These are phyloP conservation scores for Whitmania pigra DNA, from an alignment of 1,140 invertebrate genomes.

Conservation along the genomic window DNA sequence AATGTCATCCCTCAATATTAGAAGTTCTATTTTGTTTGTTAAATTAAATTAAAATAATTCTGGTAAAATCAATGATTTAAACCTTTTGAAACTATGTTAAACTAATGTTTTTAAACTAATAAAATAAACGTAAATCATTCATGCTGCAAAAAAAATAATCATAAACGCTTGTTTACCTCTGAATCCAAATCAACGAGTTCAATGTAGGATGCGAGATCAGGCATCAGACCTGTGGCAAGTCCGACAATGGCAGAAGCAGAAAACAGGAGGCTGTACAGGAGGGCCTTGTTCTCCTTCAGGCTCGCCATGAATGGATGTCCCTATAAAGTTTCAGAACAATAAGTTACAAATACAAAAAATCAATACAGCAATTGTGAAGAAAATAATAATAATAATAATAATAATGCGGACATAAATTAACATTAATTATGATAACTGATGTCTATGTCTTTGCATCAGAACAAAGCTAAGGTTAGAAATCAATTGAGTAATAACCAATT, in stretches of 20 bases:
- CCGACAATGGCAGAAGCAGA: constrained; percentile 40
- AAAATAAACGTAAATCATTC: neutral
- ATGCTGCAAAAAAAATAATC: neutral
- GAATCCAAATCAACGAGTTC: constrained; percentile 43
- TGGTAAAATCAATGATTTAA: no score
- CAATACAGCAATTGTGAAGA: no score
- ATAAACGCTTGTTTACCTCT: constrained; percentile 32
- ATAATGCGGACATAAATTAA: neutral
- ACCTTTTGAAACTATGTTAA: neutral
- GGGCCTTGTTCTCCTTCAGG: constrained; percentile 72
- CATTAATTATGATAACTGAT: neutral
- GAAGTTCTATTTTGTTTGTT: no score
- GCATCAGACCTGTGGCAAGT: constrained; percentile 41
- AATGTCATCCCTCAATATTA: no score
- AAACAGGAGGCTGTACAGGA: constrained; percentile 68
- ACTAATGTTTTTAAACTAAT: neutral
- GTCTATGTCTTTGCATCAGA: neutral
- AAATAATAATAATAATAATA: neutral
- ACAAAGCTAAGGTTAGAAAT: neutral
- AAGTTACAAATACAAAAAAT: no score
- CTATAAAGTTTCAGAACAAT: constrained; percentile 46
- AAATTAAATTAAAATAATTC: no score
- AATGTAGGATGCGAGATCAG: constrained; percentile 42
- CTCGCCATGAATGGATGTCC: constrained; percentile 98
- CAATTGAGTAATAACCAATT: neutral